Evolutionary conservation across 2,797 vertebrate species (phyloP), one percentile per base, ranked within the genome.

Genomic region (Champsocephalus gunnari): DNA sequence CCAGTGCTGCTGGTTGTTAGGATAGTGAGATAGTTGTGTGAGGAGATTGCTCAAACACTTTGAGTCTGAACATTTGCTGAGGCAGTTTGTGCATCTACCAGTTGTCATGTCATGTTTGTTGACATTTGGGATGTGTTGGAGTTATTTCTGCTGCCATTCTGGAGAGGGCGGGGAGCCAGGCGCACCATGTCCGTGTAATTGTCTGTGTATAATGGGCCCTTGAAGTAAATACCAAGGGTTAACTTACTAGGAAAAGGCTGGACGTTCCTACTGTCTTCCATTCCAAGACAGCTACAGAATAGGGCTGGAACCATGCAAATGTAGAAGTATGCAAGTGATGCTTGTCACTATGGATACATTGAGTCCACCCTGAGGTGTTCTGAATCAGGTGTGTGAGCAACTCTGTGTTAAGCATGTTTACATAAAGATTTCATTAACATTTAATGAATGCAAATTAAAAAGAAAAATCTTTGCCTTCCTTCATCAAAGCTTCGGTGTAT

Each of bases 171-270:
- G 74, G 9, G 51, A 74, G 81, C 72, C 80, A 73, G 78, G 68
- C 71, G n/a, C 81, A 59, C 69, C 59, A 59, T 80, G 83, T 67
- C 7, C 32, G 64, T 75, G 89, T 87, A 90, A 92, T 92, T 91
- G 88, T 75, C 86, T 89, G 87, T 84, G 71, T 81, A 81, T 92
- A 89, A 92, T 85, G 61, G 73, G 62, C 60, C 71, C 87, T 88
- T 90, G 77, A 89, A 89, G 85, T 86, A 86, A 91, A 91, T 87
- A 92, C 90, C 85, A 90, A 87, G 88, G 86, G 84, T 80, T 82
- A 24, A 24, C 24, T 24, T 24, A 47, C 71, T 66, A 79, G 89
- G 79, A 69, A 75, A 89, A 74, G 77, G 68, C 79, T 79, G 85
- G 79, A 75, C 60, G 14, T 81, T 75, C 48, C 66, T 47, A 62